Conservation (phyloP, 2,888 invertebrate genomes). For the Serripes groenlandicus region DNA sequence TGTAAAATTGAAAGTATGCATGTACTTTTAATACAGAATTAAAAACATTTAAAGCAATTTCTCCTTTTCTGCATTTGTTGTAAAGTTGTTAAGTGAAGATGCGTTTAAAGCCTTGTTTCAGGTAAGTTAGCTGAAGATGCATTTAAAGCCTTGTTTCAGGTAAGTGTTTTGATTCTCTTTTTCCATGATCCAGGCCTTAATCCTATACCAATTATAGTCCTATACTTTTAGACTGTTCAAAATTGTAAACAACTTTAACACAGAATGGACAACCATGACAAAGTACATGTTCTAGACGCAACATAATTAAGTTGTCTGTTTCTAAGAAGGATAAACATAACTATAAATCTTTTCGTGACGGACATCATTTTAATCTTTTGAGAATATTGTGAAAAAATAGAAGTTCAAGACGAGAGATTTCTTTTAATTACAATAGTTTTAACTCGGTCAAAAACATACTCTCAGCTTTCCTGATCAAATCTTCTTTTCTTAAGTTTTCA, state of each 20-base stretch:
- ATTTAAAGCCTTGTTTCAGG: not conserved
- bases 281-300: too few species aligned
- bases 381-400: not conserved
- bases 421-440: not conserved
- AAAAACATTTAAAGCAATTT: too few species aligned
- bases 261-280: too few species aligned
- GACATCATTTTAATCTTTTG: too few species aligned
- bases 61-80: not conserved
- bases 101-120: not conserved
- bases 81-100: not conserved
- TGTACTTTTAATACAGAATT: too few species aligned
- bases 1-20: too few species aligned
- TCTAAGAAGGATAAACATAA: too few species aligned
- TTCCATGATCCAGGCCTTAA: not conserved
- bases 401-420: not conserved
- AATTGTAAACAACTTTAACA: too few species aligned
- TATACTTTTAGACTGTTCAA: too few species aligned
- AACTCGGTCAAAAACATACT: not conserved
- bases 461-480: not conserved
- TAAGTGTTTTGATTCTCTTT: not conserved
- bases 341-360: too few species aligned
- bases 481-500: not conserved
- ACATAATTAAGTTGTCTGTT: too few species aligned
- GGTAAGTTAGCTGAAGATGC: not conserved
- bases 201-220: not conserved